These are phyloP conservation scores for Leptinotarsa lineolata DNA, from an alignment of 1,140 invertebrate genomes.

Conservation along the genomic window DNA sequence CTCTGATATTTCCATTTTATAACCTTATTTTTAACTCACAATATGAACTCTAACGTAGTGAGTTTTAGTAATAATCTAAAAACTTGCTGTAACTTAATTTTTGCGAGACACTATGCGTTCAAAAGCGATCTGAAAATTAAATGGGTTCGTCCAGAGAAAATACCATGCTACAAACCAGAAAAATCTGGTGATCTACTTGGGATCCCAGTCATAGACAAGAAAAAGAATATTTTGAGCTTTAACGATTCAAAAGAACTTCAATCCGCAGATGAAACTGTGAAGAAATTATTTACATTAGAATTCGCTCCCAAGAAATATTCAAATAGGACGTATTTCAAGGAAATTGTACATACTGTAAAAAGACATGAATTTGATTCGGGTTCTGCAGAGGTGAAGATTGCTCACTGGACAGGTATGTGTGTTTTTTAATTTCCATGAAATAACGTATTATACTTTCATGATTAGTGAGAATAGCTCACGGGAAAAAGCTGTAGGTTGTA, in stretches of 20 bases:
- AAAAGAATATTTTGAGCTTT: slow-evolving; percentile 48
- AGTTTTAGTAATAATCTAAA: not conserved
- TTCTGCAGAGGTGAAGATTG: slow-evolving; percentile 65
- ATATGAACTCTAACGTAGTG: not conserved
- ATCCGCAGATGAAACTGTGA: slow-evolving; percentile 62
- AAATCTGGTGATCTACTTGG: slow-evolving; percentile 64
- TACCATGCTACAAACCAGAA: slow-evolving; percentile 59
- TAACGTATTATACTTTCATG: slow-evolving; percentile 52
- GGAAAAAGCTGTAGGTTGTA: not conserved
- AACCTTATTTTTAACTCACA: too few relatives aligned
- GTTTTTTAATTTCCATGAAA: not conserved
- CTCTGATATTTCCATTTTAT: too few relatives aligned
- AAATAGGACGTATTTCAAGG: slow-evolving; percentile 52
- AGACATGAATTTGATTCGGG: slow-evolving; percentile 61
- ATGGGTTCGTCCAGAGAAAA: slow-evolving; percentile 66
- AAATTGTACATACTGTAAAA: slow-evolving; percentile 60
- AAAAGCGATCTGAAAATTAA: slow-evolving; percentile 67
- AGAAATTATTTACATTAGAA: slow-evolving; percentile 62
- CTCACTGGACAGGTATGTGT: slow-evolving; percentile 47
- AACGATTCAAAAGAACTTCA: slow-evolving; percentile 61
- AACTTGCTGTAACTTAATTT: slow-evolving; percentile 7
- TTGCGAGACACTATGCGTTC: slow-evolving; percentile 55
- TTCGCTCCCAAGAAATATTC: slow-evolving; percentile 58
- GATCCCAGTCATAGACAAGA: slow-evolving; percentile 54
- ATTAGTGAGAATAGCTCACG: slow-evolving; percentile 44